Percentiles rank a stretch among this genome's conserved stretches.
Conservation (phyloP, 2,797 vertebrate genomes). For the Anableps anableps region DNA sequence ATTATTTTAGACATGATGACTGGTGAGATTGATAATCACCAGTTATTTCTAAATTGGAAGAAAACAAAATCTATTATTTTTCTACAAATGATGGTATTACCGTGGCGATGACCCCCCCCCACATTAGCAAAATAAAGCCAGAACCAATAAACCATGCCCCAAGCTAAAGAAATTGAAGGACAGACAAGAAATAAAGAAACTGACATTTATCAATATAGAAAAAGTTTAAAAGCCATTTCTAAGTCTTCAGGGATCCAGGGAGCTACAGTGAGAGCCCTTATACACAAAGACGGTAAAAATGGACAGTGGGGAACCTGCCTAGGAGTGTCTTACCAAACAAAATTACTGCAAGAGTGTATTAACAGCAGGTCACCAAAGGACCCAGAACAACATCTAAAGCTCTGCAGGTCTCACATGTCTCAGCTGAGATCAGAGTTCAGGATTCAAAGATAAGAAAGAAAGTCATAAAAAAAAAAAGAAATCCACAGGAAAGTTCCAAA, state of each 20-base stretch:
- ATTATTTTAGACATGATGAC: background rate
- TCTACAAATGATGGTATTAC: background rate
- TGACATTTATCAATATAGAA: background rate
- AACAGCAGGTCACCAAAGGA: background rate
- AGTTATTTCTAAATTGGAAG: background rate
- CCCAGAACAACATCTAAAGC: background rate
- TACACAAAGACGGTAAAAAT: background rate
- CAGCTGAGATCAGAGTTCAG: background rate
- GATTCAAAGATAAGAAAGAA: background rate
- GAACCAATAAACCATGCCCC: background rate
- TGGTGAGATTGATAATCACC: too few relatives aligned
- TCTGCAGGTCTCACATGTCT: background rate
- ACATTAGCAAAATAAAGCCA: background rate
- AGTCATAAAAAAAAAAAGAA: background rate
- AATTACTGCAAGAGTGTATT: background rate
- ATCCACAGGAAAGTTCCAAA: background rate
- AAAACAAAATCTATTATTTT: background rate
- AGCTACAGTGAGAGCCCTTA: background rate
- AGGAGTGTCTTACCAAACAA: background rate
- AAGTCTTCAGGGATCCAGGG: background rate
- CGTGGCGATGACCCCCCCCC: background rate
- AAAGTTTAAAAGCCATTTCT: background rate
- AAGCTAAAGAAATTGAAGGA: background rate
- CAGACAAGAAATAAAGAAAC: background rate
- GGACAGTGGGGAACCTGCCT: background rate